These are phyloP conservation scores for Sylvietta virens DNA, from an alignment of 2,113 vertebrate species.

Conservation along the genomic window DNA sequence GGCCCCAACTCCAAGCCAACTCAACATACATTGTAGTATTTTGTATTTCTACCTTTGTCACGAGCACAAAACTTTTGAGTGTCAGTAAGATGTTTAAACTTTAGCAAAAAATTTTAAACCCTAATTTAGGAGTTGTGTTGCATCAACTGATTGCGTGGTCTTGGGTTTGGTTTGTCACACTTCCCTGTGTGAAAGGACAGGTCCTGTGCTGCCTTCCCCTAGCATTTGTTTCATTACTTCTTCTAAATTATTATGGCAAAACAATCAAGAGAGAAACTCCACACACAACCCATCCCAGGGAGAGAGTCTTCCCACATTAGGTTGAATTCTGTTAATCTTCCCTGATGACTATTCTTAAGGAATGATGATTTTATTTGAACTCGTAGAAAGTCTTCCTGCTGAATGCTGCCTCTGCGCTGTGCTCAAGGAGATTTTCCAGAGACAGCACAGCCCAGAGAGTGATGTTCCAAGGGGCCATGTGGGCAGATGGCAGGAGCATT, in stretches of 20 bases:
- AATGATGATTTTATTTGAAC: not conserved
- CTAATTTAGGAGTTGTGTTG: not conserved
- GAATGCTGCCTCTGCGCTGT: not conserved
- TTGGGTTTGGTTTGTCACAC: not conserved
- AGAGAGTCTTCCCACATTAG: not conserved
- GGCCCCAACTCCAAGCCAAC: not conserved
- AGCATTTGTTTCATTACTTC: not conserved
- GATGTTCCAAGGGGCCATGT: not conserved
- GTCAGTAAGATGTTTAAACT: not conserved
- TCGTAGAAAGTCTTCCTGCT: not conserved
- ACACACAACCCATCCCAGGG: not conserved
- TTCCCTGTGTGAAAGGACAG: not conserved
- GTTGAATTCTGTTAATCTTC: not conserved
- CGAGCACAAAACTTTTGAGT: not conserved
- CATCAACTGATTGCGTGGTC: accelerated
- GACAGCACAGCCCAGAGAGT: not conserved
- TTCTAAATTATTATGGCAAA: not conserved
- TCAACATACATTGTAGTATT: not conserved
- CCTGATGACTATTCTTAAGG: not conserved
- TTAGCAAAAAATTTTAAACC: not conserved
- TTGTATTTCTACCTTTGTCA: not conserved
- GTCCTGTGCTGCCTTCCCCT: not conserved
- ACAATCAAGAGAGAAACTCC: not conserved
- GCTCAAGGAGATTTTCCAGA: not conserved
- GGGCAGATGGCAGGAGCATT: not conserved